Conservation (phyloP, 1,140 invertebrate species). For the Megathymus violae region DNA sequence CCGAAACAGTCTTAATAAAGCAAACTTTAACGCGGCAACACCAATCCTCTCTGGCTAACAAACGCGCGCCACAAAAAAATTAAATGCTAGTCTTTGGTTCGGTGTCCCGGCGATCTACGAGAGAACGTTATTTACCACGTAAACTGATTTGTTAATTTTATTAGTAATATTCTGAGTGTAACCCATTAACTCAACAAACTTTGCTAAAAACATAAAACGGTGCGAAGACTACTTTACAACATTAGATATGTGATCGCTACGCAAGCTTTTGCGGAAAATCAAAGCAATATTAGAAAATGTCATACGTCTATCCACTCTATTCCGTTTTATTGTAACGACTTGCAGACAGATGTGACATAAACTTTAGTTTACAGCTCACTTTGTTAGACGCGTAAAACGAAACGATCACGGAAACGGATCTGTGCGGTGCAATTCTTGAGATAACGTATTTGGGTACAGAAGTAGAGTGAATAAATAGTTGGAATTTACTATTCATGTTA, state of each 20-base stretch:
- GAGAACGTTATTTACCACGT: too few species aligned
- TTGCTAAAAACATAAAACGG: neutral
- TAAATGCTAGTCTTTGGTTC: too few species aligned
- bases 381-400: slow-evolving; percentile 46
- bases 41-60: too few species aligned
- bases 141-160: too few species aligned
- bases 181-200: too few species aligned
- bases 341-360: slow-evolving; percentile 55
- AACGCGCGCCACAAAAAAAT: too few species aligned
- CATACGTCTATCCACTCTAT: slow-evolving; percentile 31
- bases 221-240: neutral
- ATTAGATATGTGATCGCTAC: neutral
- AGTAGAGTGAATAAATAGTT: neutral
- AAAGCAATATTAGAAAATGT: slow-evolving; percentile 30
- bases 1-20: too few species aligned
- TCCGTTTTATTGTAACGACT: slow-evolving; percentile 43
- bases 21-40: too few species aligned
- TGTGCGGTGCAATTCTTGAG: neutral
- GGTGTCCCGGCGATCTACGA: too few species aligned
- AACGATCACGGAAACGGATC: slow-evolving; percentile 12
- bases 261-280: slow-evolving; percentile 8
- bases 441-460: slow-evolving; percentile 4
- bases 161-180: too few species aligned
- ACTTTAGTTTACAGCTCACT: slow-evolving; percentile 53
- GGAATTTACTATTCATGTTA: too few species aligned